Conservation (phyloP, 2,113 vertebrate genomes). For the Corythoichthys intestinalis region DNA sequence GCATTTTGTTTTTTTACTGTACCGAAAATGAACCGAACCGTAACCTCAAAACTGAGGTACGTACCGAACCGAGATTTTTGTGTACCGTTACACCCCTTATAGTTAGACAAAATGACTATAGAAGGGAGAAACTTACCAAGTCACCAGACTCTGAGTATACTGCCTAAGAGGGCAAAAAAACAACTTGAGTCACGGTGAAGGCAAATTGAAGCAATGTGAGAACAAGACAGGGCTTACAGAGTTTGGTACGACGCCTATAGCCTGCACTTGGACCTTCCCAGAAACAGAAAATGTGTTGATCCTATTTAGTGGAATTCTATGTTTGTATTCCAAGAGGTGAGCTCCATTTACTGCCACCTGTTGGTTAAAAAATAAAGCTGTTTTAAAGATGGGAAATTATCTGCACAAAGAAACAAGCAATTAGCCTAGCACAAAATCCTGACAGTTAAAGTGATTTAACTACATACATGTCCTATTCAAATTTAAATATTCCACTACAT, state of each 20-base stretch:
- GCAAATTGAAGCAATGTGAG: neutral
- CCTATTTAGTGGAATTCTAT: slow-evolving; percentile 78
- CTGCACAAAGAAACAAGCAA: neutral
- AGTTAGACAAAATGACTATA: neutral
- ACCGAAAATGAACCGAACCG: too few relatives aligned
- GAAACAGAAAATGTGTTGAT: slow-evolving; percentile 87
- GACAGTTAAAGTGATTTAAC: too few relatives aligned
- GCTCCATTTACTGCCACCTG: slow-evolving; percentile 89
- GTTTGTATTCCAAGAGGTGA: slow-evolving; percentile 82
- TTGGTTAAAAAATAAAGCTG: slow-evolving; percentile 1
- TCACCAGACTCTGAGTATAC: slow-evolving; percentile 75
- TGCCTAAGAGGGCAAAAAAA: slow-evolving; percentile 49
- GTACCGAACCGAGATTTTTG: too few relatives aligned
- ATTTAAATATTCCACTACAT: too few relatives aligned
- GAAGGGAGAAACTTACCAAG: slow-evolving; percentile 65
- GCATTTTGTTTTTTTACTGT: too few relatives aligned
- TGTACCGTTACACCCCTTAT: too few relatives aligned
- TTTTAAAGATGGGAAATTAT: neutral
- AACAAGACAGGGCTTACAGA: slow-evolving; percentile 69
- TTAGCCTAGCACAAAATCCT: too few relatives aligned
- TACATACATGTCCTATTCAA: too few relatives aligned
- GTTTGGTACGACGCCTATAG: slow-evolving; percentile 78
- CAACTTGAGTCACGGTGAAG: neutral
- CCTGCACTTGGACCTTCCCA: slow-evolving; percentile 81
- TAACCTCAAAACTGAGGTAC: too few relatives aligned